Evolutionary conservation across 2,888 invertebrate species (phyloP).

Genomic region (Junonia oenone): DNA sequence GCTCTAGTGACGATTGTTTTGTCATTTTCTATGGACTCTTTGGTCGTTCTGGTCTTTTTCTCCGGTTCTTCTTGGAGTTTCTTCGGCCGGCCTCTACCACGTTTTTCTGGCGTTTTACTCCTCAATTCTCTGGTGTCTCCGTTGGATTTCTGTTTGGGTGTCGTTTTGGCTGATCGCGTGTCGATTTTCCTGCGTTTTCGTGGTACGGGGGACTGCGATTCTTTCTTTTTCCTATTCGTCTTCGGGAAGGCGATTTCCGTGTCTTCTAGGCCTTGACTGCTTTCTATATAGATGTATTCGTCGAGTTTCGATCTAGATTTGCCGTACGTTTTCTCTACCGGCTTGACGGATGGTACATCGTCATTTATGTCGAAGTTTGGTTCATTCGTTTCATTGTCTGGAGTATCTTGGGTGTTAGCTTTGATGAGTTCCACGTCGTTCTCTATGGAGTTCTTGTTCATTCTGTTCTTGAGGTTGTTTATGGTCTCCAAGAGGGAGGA

Average conservation of each 20-base stretch:
- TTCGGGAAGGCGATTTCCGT: conserved; percentile 61
- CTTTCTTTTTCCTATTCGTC: conserved; percentile 45
- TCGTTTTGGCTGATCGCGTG: conserved; percentile 33
- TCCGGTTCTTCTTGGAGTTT: conserved; percentile 32
- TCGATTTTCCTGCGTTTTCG: conserved; percentile 65
- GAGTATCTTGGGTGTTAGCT: conserved; percentile 59
- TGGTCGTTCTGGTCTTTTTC: conserved; percentile 47
- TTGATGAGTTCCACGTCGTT: conserved; percentile 65
- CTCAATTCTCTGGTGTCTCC: conserved; percentile 38
- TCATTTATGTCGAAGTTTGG: conserved; percentile 48
- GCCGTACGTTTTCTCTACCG: conserved; percentile 64
- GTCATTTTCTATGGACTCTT: conserved; percentile 71
- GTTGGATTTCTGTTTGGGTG: conserved; percentile 37
- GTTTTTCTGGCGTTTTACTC: conserved; percentile 37
- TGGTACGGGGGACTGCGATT: conserved; percentile 51
- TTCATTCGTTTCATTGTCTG: conserved; percentile 43
- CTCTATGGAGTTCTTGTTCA: conserved; percentile 63
- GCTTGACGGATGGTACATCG: conserved; percentile 59
- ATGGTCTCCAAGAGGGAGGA: conserved; percentile 51
- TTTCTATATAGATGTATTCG: conserved; percentile 67
- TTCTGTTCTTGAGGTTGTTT: conserved; percentile 53
- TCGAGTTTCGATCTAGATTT: conserved; percentile 64
- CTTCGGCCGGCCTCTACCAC: conserved; percentile 33
- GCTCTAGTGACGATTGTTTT: conserved; percentile 45
- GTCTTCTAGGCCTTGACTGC: conserved; percentile 57